Conservation (phyloP, 2,797 vertebrate genomes). For the Sebastes paucispinis region DNA sequence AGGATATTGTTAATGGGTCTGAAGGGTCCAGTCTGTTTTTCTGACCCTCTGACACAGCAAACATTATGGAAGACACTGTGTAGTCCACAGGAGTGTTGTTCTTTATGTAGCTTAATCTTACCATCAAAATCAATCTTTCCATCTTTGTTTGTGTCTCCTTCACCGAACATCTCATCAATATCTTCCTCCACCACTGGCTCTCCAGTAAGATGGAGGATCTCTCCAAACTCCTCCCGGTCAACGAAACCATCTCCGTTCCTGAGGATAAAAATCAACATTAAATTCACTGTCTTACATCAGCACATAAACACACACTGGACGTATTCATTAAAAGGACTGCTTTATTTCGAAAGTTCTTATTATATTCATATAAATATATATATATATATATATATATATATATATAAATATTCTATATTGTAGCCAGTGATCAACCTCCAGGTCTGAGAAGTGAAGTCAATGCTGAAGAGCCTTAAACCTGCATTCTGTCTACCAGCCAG, state of each 20-base stretch:
- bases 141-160: conserved; percentile 84
- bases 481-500: too few species aligned
- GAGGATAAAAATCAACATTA: not conserved
- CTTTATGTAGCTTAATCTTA: conserved; percentile 44
- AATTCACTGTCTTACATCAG: not conserved
- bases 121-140: conserved; percentile 86
- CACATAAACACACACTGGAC: not conserved
- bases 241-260: conserved; percentile 85
- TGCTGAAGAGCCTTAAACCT: too few species aligned
- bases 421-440: too few species aligned
- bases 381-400: too few species aligned
- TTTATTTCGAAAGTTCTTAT: not conserved
- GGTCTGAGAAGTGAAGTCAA: too few species aligned
- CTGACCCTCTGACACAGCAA: not conserved
- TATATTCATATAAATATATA: too few species aligned
- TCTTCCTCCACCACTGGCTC: conserved; percentile 81
- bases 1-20: not conserved
- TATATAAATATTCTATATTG: too few species aligned
- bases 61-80: not conserved
- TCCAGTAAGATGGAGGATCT: conserved; percentile 78
- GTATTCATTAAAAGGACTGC: not conserved
- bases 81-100: not conserved
- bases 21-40: not conserved
- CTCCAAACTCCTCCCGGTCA: conserved; percentile 82
- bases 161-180: conserved; percentile 82